Evolutionary conservation across 2,113 vertebrate species (phyloP), one percentile per base, ranked within the genome.

Genomic region (Noturus placidus): DNA sequence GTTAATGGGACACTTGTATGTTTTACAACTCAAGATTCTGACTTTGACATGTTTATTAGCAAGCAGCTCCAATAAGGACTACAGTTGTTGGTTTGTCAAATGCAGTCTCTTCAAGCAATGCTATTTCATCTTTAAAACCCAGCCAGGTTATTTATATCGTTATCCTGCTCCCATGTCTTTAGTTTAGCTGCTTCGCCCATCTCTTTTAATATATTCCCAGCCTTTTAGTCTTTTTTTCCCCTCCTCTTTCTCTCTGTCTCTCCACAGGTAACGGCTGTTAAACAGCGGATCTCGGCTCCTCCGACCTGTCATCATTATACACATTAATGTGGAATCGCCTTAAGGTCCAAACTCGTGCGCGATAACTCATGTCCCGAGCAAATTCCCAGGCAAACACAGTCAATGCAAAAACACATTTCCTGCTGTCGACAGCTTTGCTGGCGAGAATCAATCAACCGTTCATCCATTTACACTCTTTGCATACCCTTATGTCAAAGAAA

Each of bases 401-500:
- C 96, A 94, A 97, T 92, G 93, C 95, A 97, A 97, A 98, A 98
- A 94, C 96, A 97, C 96, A 97, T 97, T 99, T 98, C 97, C 96
- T 97, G 97, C 97, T 99, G 98, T 99, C 97, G 97, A 96, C 95
- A 97, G 97, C 96, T 96, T 97, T 96, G 97, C 97, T 94, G 95
- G 95, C 95, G 97, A 97, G 94, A 99, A 99, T 99, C 97, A 99
- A 99, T 99, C 98, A 99, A 98, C 97, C 97, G 97, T 99, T 99
- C 98, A 98, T 97, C 97, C 97, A 99, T 99, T 97, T 96, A 98
- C 96, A 97, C 97, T 99, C 97, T 99, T 99, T 99, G 97, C 97
- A 98, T 99, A 98, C 97, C 97, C 97, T 99, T 98, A 95, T 96
- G 96, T 98, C 98, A 97, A 96, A 96, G 94, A 94, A 95, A 82